Evolutionary conservation across 2,113 vertebrate species (phyloP).

Genomic region (Sarotherodon lohbergeri): DNA sequence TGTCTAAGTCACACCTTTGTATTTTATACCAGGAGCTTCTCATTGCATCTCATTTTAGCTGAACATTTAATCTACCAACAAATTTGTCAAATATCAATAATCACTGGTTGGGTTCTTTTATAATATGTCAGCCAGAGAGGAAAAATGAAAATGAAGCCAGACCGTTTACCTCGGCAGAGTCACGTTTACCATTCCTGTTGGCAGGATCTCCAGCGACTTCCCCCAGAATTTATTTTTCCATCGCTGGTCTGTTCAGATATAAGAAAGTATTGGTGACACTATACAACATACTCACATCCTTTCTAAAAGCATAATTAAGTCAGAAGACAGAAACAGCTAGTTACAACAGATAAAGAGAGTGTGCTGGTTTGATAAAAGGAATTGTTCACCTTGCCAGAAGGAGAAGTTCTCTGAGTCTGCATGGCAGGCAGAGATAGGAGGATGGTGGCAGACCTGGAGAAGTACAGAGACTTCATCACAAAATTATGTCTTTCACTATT

Average conservation of each 20-base stretch:
- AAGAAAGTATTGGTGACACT: not conserved
- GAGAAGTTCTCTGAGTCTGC: conserved; percentile 84
- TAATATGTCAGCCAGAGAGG: not conserved
- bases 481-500: not conserved
- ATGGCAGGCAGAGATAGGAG: conserved; percentile 86
- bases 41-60: not conserved
- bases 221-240: conserved; percentile 98
- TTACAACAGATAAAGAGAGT: not conserved
- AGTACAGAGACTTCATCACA: not conserved
- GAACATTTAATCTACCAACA: not conserved
- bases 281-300: not conserved
- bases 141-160: not conserved
- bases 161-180: conserved; percentile 76
- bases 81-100: not conserved
- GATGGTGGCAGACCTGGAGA: conserved; percentile 84
- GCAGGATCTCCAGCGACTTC: conserved; percentile 89
- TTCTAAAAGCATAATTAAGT: not conserved
- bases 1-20: not conserved
- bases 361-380: not conserved
- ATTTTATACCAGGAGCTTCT: not conserved
- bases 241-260: conserved; percentile 77
- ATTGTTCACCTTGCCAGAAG: conserved; percentile 87
- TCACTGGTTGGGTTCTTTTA: accelerated
- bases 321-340: not conserved
- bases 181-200: conserved; percentile 85